Evolutionary conservation across 1,140 invertebrate species (phyloP), one percentile per base, ranked within the genome.

Genomic region (Leptopilina boulardi): DNA sequence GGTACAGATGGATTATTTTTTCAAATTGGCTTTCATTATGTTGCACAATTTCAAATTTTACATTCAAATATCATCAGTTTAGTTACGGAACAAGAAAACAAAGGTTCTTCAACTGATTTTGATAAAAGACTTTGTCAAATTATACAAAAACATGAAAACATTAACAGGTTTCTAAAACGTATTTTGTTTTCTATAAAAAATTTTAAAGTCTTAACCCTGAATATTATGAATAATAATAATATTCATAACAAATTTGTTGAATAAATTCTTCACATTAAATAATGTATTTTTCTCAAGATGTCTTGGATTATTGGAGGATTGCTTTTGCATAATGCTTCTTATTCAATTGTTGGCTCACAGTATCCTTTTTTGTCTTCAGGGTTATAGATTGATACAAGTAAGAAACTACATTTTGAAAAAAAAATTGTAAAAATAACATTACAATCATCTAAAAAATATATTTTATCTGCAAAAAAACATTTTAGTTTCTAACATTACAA

Each of bases 271-370:
- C n/a, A n/a, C n/a, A 18, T 51, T 51, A 47, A 51, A 15, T 44
- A 15, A 44, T 44, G 11, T 15, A 1, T 51, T 18, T 51, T n/a
- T 47, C 13, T 4, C 70, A 81, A 79, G 85, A 26, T 82, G 89
- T 0, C 83, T 85, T 2, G 72, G 38, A 5, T 82, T 84, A 18
- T 83, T 92, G 41, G 89, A 92, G 80, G 23, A 72, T 0, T 90
- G 86, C 73, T 84, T 80, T 42, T 78, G 77, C n/a, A 10, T 73
- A n/a, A 77, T 82, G 51, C 71, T 84, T 71, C 76, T 84, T 3
- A 23, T 73, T 0, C 81, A 82, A 70, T 19, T 78, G 1, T 9
- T 77, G 11, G 73, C 19, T 8, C 82, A 74, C 21, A 71, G 70
- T 1, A 41, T 83, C 13, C 77, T 72, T 47, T 77, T 83, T 66